Percentiles rank a stretch among this genome's conserved stretches.
phyloP scores from a whole-genome alignment of 2,113 vertebrate genomes.

The Petroica traversi region DNA sequence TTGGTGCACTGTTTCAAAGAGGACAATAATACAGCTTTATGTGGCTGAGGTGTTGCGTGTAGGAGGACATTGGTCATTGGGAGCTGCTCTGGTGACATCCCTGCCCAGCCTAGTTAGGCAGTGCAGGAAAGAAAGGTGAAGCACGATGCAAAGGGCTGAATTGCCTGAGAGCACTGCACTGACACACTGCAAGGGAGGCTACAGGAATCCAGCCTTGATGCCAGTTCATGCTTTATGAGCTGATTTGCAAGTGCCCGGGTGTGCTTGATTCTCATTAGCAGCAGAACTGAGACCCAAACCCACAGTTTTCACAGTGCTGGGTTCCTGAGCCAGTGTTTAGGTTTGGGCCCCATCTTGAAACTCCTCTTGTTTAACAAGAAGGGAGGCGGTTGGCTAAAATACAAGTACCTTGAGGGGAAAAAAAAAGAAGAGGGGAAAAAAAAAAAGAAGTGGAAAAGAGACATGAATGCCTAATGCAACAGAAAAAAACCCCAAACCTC shows the following conservation, averaged over 20 bases:
- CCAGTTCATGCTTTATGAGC: not conserved
- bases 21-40: not conserved
- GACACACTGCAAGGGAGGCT: not conserved
- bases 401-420: not conserved
- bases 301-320: not conserved
- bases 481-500: not conserved
- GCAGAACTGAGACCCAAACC: not conserved
- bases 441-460: conserved; percentile 20
- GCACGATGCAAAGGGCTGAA: not conserved
- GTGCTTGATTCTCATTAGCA: not conserved
- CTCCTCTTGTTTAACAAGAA: conserved; percentile 16
- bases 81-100: not conserved
- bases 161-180: not conserved
- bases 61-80: not conserved
- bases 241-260: not conserved
- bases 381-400: not conserved
- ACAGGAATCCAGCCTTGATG: not conserved
- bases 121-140: not conserved
- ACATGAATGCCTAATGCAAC: conserved; percentile 43
- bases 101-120: not conserved
- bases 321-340: not conserved
- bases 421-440: not conserved
- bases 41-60: not conserved
- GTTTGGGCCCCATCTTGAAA: conserved; percentile 21
- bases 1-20: not conserved